A percentile compares a stretch with the other conserved stretches of the same genome.
These are phyloP conservation scores for Bathynomus jamesi DNA, from an alignment of 1,140 invertebrate species.

Conservation along the genomic window DNA sequence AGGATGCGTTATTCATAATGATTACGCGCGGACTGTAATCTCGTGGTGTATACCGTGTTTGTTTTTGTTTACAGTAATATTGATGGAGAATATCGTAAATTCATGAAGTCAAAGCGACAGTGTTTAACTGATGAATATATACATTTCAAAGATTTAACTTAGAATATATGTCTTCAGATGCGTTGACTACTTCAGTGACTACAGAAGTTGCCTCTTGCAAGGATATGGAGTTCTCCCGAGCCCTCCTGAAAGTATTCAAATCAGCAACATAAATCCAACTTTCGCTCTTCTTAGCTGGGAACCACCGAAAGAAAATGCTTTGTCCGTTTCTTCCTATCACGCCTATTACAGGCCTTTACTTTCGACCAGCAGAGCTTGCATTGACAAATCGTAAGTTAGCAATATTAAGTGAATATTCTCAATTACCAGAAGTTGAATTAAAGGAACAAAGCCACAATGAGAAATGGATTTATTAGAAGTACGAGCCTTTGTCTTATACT, in stretches of 20 bases:
- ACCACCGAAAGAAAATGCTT: slow-evolving; percentile 51
- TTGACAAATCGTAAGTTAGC: slow-evolving; percentile 20
- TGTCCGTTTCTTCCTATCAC: slow-evolving; percentile 63
- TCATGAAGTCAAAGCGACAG: no score
- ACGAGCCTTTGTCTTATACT: no score
- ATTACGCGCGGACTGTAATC: no score
- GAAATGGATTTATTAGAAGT: no score
- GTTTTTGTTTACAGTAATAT: no score
- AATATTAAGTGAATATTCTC: no score
- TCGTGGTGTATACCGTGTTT: no score
- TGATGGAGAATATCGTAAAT: no score
- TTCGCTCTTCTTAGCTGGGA: slow-evolving; percentile 72
- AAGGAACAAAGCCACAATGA: no score
- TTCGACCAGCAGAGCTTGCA: slow-evolving; percentile 21
- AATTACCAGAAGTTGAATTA: no score
- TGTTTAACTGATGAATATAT: no score
- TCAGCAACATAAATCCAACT: slow-evolving; percentile 61
- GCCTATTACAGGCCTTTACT: slow-evolving; percentile 54
- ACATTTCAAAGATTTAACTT: background rate
- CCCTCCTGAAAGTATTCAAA: slow-evolving; percentile 55
- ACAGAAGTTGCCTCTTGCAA: slow-evolving; percentile 68
- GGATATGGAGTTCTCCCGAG: slow-evolving; percentile 71
- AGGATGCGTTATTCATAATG: no score
- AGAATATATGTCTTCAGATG: slow-evolving; percentile 50
- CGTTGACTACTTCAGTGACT: slow-evolving; percentile 66